Evolutionary conservation across 2,113 vertebrate genomes (phyloP), one percentile per base, ranked within the genome.

Genomic region (Sylvilagus bachmani): DNA sequence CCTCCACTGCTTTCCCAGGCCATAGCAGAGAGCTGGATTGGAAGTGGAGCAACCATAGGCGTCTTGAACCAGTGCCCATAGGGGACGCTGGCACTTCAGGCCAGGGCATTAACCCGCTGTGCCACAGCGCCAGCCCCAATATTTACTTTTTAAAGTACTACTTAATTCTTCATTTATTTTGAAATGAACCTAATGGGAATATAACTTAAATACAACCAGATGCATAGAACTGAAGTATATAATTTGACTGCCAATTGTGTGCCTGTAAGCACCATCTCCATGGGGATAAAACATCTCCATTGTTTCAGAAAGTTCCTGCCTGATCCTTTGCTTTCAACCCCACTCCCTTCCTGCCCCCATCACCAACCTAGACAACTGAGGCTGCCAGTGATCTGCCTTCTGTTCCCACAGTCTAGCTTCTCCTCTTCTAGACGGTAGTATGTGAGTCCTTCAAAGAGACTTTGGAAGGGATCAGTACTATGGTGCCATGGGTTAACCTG

Each of bases 251-350:
- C 67, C 14, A 38, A 44, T 9, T 9, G 33, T 5, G 6, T 13
- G 10, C 0, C 0, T 1, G 36, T n/a, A 25, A 44, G 14, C 31
- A 53, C 12, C 16, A 17, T 27, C 17, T 31, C 24, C 31, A 14
- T 38, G 6, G 11, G 19, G 19, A 9, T 1, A 6, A 13, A 51
- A 16, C 6, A 16, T 27, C 24, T 33, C 31, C 5, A 3, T 17
- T 6, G 1, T 25, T 16, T 29, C 61, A 38, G 61, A 84, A 55
- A 22, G 31, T 44, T 29, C 33, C 25, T 0, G 0, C 2, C 6
- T 13, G 36, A 0, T 25, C 21, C 55, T 61, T 36, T 53, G 33
- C 55, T 22, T 73, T 49, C 49, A 1, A 24, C 27, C 10, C 1
- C 38, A 2, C 6, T 21, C 27, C 1, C 14, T 6, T 7, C 24